Evolutionary conservation across 2,113 vertebrate genomes (phyloP).

Genomic region (Cariama cristata): DNA sequence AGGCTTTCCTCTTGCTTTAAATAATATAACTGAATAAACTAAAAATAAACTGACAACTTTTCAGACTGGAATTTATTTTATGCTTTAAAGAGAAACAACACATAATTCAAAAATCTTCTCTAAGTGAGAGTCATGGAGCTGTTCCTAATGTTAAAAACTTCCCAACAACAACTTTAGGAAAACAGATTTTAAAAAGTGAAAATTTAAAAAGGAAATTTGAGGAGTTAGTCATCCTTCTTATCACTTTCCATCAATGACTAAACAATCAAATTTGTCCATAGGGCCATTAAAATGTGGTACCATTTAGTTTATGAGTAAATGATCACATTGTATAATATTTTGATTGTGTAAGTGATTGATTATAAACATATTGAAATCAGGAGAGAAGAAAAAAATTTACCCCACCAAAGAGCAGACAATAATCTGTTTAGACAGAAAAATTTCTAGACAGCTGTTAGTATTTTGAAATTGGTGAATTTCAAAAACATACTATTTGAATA

Average conservation of each 20-base stretch:
- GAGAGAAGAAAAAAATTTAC: accelerated
- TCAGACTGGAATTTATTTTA: not conserved
- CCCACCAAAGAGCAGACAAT: not conserved
- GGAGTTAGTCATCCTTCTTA: not conserved
- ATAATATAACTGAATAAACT: not conserved
- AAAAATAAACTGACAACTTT: not conserved
- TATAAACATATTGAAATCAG: not conserved
- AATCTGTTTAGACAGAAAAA: not conserved
- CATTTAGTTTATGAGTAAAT: not conserved
- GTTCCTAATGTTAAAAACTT: not conserved
- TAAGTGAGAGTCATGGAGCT: not conserved
- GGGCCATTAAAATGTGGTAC: not conserved
- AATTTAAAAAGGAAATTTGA: not conserved
- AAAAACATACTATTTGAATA: not conserved
- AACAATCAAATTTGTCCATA: not conserved
- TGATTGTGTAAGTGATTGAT: not conserved
- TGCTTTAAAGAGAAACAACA: not conserved
- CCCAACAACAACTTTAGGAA: not conserved
- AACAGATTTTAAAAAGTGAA: not conserved
- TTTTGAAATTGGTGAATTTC: not conserved
- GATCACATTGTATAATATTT: not conserved
- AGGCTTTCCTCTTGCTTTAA: not conserved
- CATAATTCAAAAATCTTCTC: not conserved
- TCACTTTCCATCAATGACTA: not conserved
- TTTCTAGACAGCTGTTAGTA: not conserved